Evolutionary conservation across 1,140 invertebrate species (phyloP), one percentile per base, ranked within the genome.

Genomic region (Tetranychus cinnabarinus): DNA sequence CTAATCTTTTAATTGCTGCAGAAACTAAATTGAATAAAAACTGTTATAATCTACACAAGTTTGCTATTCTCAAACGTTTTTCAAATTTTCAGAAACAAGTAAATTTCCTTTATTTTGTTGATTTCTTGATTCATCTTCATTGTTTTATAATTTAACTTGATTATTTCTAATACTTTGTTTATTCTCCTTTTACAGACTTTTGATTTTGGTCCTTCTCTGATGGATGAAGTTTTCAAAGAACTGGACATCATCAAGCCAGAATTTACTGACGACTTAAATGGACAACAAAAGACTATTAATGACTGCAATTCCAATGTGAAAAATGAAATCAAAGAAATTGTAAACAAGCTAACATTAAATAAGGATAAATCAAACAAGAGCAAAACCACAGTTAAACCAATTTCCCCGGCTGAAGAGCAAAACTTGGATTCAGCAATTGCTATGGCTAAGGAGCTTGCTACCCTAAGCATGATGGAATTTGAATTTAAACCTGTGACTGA

Each of bases 351-450:
- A 61, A 56, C 45, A 23, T 58, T 68, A 33, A 62, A 60, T 31
- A 63, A 61, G 63, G 67, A 35, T 65, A 70, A 35, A 48, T 7
- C 15, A 8, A 81, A 82, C 65, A 86, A 85, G 70, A 89, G 88
- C 71, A 81, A 86, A 71, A 77, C 81, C 33, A 59, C 63, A 8
- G 84, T 97, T 56, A 95, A 95, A 72, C 86, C 84, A 13, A 92
- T 96, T 73, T 95, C 90, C 33, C 85, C 88, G 0, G 84, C 89
- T 62, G 90, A 96, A 72, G 80, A 91, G 69, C 85, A 83, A 70
- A 88, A 86, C n/a, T 76, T 97, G 37, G 88, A 96, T 66, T 84
- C 85, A 52, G 90, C 90, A 5, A 92, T 95, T 63, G 88, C 86
- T 39, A 79, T 93, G 73, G 89, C 89, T 34, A 91, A 91, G 74